These are phyloP conservation scores for Acleris emargana DNA, from an alignment of 2,888 invertebrate genomes.

Conservation along the genomic window DNA sequence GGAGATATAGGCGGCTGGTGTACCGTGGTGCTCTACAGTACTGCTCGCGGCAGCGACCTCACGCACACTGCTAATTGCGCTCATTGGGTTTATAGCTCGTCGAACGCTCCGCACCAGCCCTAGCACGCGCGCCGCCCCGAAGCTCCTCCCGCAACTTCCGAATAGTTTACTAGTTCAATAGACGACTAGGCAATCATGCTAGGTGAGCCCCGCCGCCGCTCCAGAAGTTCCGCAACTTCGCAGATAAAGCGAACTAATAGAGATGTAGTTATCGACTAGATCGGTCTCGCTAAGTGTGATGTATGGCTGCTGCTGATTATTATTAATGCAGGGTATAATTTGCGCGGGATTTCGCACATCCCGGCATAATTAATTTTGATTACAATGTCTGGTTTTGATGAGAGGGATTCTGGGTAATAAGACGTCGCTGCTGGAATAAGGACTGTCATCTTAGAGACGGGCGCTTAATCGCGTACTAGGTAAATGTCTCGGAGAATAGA, in stretches of 20 bases:
- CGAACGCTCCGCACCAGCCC: slow-evolving; percentile 14
- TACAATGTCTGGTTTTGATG: slow-evolving; percentile 10
- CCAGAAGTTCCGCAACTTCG: slow-evolving; percentile 13
- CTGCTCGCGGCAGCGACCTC: slow-evolving; percentile 10
- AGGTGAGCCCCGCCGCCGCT: neutral
- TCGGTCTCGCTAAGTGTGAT: slow-evolving; percentile 23
- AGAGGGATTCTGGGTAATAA: slow-evolving; percentile 6
- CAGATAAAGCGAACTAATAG: slow-evolving; percentile 24
- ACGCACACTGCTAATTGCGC: slow-evolving; percentile 29
- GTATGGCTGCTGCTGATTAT: slow-evolving; percentile 18
- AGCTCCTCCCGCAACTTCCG: neutral
- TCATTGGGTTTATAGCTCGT: slow-evolving; percentile 28
- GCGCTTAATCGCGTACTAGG: neutral
- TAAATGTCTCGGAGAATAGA: slow-evolving; percentile 6
- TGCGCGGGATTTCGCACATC: slow-evolving; percentile 17
- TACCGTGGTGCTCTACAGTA: neutral
- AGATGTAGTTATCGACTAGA: slow-evolving; percentile 23
- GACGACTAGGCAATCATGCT: neutral
- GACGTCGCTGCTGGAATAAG: neutral
- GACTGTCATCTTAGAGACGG: neutral
- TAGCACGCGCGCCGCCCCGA: slow-evolving; percentile 6
- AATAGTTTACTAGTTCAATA: neutral
- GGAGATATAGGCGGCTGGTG: too few species aligned
- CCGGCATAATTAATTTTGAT: slow-evolving; percentile 29
- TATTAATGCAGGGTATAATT: slow-evolving; percentile 28